These are phyloP conservation scores for Trissonchulus sp. DNA, from an alignment of 2,888 invertebrate species.

Conservation along the genomic window DNA sequence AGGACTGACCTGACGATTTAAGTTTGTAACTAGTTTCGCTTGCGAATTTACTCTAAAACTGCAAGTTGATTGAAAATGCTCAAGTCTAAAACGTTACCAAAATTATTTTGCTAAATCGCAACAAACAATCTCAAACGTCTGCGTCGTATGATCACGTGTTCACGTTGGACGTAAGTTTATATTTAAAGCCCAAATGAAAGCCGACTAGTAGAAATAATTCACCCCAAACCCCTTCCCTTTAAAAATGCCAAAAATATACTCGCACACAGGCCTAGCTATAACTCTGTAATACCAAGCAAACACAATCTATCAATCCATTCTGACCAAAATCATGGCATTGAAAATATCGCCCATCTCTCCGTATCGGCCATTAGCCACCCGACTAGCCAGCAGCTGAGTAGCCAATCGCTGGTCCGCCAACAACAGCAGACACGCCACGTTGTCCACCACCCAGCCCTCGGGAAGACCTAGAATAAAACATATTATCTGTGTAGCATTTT, in stretches of 20 bases:
- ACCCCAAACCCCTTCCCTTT: background rate
- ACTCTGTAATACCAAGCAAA: too few relatives aligned
- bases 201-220: background rate
- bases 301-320: background rate
- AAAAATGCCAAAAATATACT: too few relatives aligned
- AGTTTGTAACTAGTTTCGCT: too few relatives aligned
- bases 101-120: too few relatives aligned
- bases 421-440: slow-evolving; percentile 35
- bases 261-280: too few relatives aligned
- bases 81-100: too few relatives aligned
- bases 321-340: slow-evolving; percentile 33
- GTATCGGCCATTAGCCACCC: slow-evolving; percentile 29
- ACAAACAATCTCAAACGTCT: too few relatives aligned
- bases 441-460: slow-evolving; percentile 38
- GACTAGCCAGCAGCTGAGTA: slow-evolving; percentile 25
- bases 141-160: background rate
- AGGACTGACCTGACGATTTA: too few relatives aligned
- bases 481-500: background rate
- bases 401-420: slow-evolving; percentile 25
- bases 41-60: too few relatives aligned
- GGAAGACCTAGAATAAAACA: slow-evolving; percentile 34
- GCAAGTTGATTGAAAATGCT: too few relatives aligned
- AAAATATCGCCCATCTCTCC: slow-evolving; percentile 34
- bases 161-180: background rate
- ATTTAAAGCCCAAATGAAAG: background rate